These are phyloP conservation scores for Xestia xanthographa DNA, from an alignment of 2,888 invertebrate genomes.

Conservation along the genomic window DNA sequence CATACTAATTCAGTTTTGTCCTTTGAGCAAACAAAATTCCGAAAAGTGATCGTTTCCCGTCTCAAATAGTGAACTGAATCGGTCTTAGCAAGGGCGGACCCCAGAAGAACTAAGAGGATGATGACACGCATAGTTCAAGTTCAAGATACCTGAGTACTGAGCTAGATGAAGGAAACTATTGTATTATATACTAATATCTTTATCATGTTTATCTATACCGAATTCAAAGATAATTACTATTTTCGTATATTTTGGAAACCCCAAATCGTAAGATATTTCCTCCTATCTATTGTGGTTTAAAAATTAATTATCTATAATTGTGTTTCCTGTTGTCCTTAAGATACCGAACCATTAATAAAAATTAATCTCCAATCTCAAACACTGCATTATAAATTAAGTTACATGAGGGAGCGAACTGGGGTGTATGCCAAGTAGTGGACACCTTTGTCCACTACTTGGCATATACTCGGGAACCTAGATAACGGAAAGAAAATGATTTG, in stretches of 20 bases:
- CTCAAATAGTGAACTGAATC: neutral
- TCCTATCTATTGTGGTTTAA: neutral
- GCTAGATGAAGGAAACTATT: neutral
- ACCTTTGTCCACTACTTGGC: too few species aligned
- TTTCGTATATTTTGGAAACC: slow-evolving; percentile 10
- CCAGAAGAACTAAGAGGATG: slow-evolving; percentile 11
- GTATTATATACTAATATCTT: slow-evolving; percentile 1
- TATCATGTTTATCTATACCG: slow-evolving; percentile 2
- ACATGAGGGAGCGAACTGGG: too few species aligned
- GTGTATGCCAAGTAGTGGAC: too few species aligned
- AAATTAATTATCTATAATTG: neutral
- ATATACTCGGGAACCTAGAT: too few species aligned
- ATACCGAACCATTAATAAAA: too few species aligned
- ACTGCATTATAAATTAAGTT: neutral
- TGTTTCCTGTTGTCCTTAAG: too few species aligned
- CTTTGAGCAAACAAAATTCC: too few species aligned
- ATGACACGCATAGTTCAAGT: slow-evolving; percentile 13
- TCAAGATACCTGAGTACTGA: neutral
- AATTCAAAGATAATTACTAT: neutral
- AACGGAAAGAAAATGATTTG: too few species aligned
- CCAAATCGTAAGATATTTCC: neutral
- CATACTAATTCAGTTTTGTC: too few species aligned
- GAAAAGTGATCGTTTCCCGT: too few species aligned
- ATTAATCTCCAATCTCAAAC: neutral
- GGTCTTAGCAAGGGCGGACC: neutral